These are phyloP conservation scores for Onychomys leucogaster DNA, from an alignment of 2,797 vertebrate genomes.

Conservation along the genomic window DNA sequence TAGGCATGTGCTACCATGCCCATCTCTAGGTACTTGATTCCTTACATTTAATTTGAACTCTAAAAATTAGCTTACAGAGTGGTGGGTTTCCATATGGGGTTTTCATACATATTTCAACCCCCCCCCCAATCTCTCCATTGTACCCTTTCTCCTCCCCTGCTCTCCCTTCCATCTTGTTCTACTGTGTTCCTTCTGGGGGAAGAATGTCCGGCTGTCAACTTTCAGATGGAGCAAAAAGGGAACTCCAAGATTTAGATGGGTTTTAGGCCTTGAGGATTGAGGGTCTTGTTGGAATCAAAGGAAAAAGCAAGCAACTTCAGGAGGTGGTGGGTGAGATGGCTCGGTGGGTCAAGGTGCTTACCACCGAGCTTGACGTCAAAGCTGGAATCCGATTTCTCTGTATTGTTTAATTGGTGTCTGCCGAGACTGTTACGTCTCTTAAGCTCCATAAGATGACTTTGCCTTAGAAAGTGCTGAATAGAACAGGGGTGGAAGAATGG, in stretches of 20 bases:
- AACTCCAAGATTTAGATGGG: background rate
- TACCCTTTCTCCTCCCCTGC: too few species aligned
- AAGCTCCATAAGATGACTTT: background rate
- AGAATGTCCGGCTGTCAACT: background rate
- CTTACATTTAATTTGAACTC: background rate
- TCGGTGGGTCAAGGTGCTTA: background rate
- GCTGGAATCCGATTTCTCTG: background rate
- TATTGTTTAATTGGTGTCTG: background rate
- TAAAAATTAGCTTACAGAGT: background rate
- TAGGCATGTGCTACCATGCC: background rate
- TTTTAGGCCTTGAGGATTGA: slow-evolving; percentile 31
- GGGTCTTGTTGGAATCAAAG: slow-evolving; percentile 14
- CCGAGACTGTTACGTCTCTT: background rate
- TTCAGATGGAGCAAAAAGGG: slow-evolving; percentile 16
- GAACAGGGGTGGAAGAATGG: background rate
- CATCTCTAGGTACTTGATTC: background rate
- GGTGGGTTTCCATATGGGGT: background rate
- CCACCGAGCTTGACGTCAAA: slow-evolving; percentile 30
- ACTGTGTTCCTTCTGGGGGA: background rate
- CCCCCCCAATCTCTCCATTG: background rate
- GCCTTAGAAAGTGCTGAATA: background rate
- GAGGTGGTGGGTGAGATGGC: background rate
- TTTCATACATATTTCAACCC: background rate
- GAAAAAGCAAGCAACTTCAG: background rate
- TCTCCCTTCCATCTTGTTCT: background rate